A percentile compares a stretch with the other conserved stretches of the same genome.
Conservation (phyloP, 2,888 invertebrate genomes). For the Xanthorhoe spadicearia region DNA sequence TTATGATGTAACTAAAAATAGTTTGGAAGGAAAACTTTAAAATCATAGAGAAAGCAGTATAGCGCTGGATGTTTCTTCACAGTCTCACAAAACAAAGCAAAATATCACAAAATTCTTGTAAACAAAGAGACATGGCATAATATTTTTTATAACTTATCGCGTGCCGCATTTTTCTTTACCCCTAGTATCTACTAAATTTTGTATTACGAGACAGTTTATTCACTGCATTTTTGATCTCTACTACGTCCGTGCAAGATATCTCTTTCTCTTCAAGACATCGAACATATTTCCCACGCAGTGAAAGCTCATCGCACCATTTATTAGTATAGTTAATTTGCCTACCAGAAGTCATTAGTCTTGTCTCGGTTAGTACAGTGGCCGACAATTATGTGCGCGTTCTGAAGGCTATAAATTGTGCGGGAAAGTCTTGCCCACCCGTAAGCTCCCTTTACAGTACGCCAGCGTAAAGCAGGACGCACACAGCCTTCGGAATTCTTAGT, state of each 20-base stretch:
- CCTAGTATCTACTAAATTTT: too few relatives aligned
- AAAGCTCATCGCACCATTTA: constrained; percentile 31
- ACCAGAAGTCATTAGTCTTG: constrained; percentile 34
- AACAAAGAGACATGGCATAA: too few relatives aligned
- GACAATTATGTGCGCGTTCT: constrained; percentile 36
- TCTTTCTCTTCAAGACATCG: too few relatives aligned
- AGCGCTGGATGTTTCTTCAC: neutral
- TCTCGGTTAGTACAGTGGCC: constrained; percentile 26
- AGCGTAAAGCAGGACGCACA: constrained; percentile 10
- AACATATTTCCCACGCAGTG: constrained; percentile 16
- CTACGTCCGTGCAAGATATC: too few relatives aligned
- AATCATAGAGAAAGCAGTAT: too few relatives aligned
- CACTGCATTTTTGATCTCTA: too few relatives aligned
- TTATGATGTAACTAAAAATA: neutral
- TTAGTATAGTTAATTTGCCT: constrained; percentile 28
- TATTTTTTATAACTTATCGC: too few relatives aligned
- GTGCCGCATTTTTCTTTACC: too few relatives aligned
- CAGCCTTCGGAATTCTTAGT: constrained; percentile 4
- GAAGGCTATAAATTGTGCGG: constrained; percentile 36
- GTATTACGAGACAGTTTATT: too few relatives aligned
- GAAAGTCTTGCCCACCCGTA: constrained; percentile 34
- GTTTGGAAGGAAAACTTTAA: too few relatives aligned
- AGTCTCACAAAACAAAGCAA: too few relatives aligned
- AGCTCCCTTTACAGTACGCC: constrained; percentile 26
- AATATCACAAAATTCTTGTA: too few relatives aligned